A percentile compares a stretch with the other conserved stretches of the same genome.
Conservation (phyloP, 2,797 vertebrate species). For the Semotilus atromaculatus region DNA sequence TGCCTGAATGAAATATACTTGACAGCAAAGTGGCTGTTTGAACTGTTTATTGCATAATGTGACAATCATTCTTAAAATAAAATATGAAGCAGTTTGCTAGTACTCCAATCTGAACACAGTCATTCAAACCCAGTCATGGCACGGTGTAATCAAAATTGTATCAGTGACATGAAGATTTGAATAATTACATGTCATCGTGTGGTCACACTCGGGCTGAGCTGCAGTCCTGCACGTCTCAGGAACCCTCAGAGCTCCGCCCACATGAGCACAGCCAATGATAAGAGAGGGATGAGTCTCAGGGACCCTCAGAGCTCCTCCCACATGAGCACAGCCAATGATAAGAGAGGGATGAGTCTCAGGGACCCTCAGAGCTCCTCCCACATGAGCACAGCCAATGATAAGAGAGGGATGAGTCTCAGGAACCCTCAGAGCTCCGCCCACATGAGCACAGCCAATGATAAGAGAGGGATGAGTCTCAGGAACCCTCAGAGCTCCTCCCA, state of each 20-base stretch:
- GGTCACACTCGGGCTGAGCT: too few species aligned
- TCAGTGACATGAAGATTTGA: neutral
- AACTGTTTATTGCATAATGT: neutral
- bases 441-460: slow-evolving; percentile 7
- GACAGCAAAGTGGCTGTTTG: neutral
- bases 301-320: neutral
- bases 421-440: neutral
- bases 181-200: neutral
- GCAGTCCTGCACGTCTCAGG: neutral
- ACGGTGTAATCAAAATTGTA: neutral
- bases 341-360: too few species aligned
- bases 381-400: slow-evolving; percentile 7
- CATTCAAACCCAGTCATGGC: neutral
- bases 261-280: slow-evolving; percentile 7
- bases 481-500: neutral
- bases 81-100: neutral
- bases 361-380: neutral
- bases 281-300: neutral
- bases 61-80: neutral
- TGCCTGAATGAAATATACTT: neutral
- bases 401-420: too few species aligned
- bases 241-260: neutral
- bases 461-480: too few species aligned
- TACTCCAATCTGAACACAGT: neutral
- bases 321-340: slow-evolving; percentile 7